These are phyloP conservation scores for Ectobius pallidus DNA, from an alignment of 2,888 invertebrate species.

Conservation along the genomic window DNA sequence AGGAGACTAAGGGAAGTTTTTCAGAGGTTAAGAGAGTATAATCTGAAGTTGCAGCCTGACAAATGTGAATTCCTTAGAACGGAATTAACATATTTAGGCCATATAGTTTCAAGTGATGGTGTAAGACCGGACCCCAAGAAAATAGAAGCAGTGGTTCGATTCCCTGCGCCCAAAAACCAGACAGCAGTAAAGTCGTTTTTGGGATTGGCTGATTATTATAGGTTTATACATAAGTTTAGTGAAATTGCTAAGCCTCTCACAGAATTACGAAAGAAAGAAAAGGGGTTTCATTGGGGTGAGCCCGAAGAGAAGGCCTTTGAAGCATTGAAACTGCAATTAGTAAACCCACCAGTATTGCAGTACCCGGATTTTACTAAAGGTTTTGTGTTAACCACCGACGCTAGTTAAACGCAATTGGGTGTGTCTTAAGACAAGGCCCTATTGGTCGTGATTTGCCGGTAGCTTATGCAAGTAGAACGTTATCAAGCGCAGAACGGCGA, in stretches of 20 bases:
- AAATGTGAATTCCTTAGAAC: constrained; percentile 37
- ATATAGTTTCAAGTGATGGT: constrained; percentile 13
- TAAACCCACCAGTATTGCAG: constrained; percentile 20
- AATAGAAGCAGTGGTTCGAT: not conserved
- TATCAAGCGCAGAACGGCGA: constrained; percentile 16
- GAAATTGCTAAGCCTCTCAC: constrained; percentile 32
- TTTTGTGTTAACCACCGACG: constrained; percentile 38
- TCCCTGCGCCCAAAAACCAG: not conserved
- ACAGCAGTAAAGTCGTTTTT: constrained; percentile 1
- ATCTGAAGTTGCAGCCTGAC: constrained; percentile 27
- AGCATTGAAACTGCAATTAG: not conserved
- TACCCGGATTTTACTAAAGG: constrained; percentile 27
- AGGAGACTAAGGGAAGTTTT: constrained; percentile 31
- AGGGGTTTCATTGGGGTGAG: not conserved
- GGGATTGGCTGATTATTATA: constrained; percentile 12
- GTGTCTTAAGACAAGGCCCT: constrained; percentile 25
- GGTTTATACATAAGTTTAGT: constrained; percentile 35
- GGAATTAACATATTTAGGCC: constrained; percentile 26
- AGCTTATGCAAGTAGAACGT: constrained; percentile 37
- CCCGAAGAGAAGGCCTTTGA: constrained; percentile 16
- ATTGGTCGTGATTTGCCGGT: constrained; percentile 31
- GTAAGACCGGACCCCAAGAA: constrained; percentile 29
- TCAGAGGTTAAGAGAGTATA: not conserved
- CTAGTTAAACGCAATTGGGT: constrained; percentile 34
- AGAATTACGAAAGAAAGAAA: constrained; percentile 2